Base-by-base conservation (phyloP, 2,113 vertebrate genomes). In the Trachemys scripta region DNA sequence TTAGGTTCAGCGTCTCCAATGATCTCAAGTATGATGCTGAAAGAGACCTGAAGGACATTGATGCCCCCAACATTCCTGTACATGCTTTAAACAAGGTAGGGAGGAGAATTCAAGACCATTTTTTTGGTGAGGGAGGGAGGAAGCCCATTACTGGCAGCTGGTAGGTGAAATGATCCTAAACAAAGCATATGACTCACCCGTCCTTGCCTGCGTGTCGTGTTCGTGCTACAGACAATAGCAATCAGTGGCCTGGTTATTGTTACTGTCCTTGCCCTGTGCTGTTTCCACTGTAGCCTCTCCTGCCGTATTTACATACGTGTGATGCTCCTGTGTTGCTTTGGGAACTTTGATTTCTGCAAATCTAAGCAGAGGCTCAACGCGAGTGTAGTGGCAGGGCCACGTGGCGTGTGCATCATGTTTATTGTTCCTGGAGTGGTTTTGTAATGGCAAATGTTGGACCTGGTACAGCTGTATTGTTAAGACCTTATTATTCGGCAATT, bases 1-100 rank as follows among this genome's bases (percentile, higher is more conserved):
- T 78, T 97, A 99, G 99, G 99, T 99, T 99, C 98, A 99, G 99
- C 25, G 99, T 99, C 97, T 99, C 99, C 96, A 99, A 99, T 20
- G 99, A 99, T 97, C 99, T 99, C 97, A 99, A 99, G 95, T 99
- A 99, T 3, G 99, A 99, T 89, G 99, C 99, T 5, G 99, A 99
- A 98, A 98, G 99, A 86, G 99, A 99, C 98, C 98, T 99, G 95
- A 99, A 99, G 97, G 99, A 99, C 97, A 99, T 99, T 10, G 98
- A 99, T 54, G 99, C 99, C 53, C 94, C 98, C 3, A 97, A 96
- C 98, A 99, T 99, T 92, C 98, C 99, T 35, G 99, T 99, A 97
- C 99, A 99, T 54, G 99, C 99, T 89, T 98, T 99, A 98, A 99
- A 99, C 98, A 99, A 99, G 99, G 99, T 99, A 95, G 91, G 97